Conservation (phyloP, 1,140 invertebrate genomes). For the Lucilia cuprina region DNA sequence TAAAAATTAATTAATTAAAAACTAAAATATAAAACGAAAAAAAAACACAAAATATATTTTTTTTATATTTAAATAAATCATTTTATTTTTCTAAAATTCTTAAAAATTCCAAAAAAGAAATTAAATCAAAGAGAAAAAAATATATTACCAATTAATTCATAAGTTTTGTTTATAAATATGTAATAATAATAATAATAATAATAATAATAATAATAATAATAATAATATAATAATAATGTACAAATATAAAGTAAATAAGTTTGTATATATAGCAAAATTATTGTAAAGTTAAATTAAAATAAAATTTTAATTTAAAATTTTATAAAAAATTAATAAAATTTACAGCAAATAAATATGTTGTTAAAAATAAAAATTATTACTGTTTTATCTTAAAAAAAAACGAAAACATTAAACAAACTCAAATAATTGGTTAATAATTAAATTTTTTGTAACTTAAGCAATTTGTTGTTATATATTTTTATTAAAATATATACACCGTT, state of each 20-base stretch:
- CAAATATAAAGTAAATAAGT: not conserved
- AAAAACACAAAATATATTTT: not conserved
- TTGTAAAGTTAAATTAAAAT: not conserved
- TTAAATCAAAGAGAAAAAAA: conserved; percentile 40
- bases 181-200: no score
- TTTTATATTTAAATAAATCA: conserved; percentile 1
- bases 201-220: no score
- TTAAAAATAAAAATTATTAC: not conserved
- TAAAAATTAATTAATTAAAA: not conserved
- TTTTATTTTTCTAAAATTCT: not conserved
- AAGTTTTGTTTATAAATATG: not conserved
- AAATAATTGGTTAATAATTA: not conserved
- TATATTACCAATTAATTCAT: conserved; percentile 23
- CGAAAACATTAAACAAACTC: not conserved
- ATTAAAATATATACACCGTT: not conserved
- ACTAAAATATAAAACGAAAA: not conserved
- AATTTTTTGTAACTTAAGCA: not conserved
- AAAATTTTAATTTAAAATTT: conserved; percentile 33
- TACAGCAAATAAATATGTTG: not conserved
- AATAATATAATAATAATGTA: conserved; percentile 33
- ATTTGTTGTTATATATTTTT: not conserved
- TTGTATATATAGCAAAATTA: conserved; percentile 3
- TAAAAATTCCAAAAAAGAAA: conserved; percentile 11
- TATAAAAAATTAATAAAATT: conserved; percentile 1
- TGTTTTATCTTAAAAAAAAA: not conserved